Base-by-base conservation (phyloP, 2,113 vertebrate genomes). In the Psittacara wagleri region DNA sequence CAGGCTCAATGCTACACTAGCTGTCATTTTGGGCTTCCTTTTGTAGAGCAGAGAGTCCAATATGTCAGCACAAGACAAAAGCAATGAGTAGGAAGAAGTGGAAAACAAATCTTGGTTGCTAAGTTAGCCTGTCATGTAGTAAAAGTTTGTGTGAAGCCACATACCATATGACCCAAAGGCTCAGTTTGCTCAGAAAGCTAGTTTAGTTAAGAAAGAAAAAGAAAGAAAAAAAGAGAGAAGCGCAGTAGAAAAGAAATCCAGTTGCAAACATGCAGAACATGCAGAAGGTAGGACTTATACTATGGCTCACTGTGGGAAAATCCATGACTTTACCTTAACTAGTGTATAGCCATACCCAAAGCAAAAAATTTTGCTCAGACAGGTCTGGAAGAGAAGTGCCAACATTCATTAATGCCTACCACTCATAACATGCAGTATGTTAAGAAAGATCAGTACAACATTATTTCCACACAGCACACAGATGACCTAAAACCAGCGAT, bases 21-120 rank as follows among this genome's bases (percentile, higher is more conserved):
- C 6, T 92, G 59, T 61, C 43, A 72, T 43, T 72, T 28, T 63
- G 18, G 46, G 55, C 33, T 86, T 94, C 57, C 62, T 86, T 90
- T 35, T 31, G 39, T 59, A 48, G 20, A 31, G 55, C 77, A 95
- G 51, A 66, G 55, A 79, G 92, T 80, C 39, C 33, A 81, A 1
- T 27, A 80, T 24, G 33, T 39, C 77, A 92, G 77, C 39, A 51
- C 39, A 92, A 78, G 80, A 86, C 52, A 84, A 88, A 92, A 86
- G 35, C 23, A 86, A 29, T 37, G 64, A 88, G 64, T 72, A 92
- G 77, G 51, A 94, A 55, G 22, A 83, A 79, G 29, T 44, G 11
- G 51, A 83, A 92, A 91, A 77, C 61, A 90, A 67, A 67, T 88
- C 55, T 74, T 83, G 11, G 37, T 88, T 88, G 49, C 61, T 77